Evolutionary conservation across 2,797 vertebrate species (phyloP).

Genomic region (Nasua narica): DNA sequence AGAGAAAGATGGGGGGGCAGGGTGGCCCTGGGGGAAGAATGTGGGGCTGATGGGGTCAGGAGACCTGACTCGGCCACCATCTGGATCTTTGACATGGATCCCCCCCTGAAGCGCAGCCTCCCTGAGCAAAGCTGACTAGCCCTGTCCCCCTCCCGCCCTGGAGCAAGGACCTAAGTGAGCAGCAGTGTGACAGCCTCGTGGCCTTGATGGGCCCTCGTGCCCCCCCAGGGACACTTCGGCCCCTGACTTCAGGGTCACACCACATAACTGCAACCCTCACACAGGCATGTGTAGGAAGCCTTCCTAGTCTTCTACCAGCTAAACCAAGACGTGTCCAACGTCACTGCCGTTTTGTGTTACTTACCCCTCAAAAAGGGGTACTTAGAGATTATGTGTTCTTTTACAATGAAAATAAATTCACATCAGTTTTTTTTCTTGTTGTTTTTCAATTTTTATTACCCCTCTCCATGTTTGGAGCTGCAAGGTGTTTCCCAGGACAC

Average conservation of each 20-base stretch:
- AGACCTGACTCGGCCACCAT: background rate
- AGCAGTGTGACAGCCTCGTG: background rate
- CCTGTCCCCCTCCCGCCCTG: background rate
- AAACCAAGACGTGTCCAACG: rapidly evolving
- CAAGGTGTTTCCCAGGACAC: background rate
- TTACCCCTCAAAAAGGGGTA: background rate
- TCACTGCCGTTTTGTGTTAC: background rate
- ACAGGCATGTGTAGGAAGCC: too few relatives aligned
- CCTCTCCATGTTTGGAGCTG: background rate
- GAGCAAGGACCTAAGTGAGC: background rate
- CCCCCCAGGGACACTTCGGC: background rate
- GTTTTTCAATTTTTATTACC: background rate
- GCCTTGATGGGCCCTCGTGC: background rate
- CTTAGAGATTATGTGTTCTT: background rate
- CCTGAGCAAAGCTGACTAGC: background rate
- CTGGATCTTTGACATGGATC: background rate
- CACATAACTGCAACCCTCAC: background rate
- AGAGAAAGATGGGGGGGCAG: background rate
- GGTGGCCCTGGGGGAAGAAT: background rate
- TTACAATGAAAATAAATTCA: background rate
- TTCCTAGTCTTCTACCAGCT: background rate
- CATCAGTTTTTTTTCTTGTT: background rate
- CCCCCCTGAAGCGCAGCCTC: background rate
- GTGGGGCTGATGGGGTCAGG: background rate
- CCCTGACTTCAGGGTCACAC: background rate